Percentiles rank a stretch among this genome's conserved stretches.
Evolutionary conservation across 2,888 invertebrate genomes (phyloP).

Genomic region (Scaeva pyrastri): DNA sequence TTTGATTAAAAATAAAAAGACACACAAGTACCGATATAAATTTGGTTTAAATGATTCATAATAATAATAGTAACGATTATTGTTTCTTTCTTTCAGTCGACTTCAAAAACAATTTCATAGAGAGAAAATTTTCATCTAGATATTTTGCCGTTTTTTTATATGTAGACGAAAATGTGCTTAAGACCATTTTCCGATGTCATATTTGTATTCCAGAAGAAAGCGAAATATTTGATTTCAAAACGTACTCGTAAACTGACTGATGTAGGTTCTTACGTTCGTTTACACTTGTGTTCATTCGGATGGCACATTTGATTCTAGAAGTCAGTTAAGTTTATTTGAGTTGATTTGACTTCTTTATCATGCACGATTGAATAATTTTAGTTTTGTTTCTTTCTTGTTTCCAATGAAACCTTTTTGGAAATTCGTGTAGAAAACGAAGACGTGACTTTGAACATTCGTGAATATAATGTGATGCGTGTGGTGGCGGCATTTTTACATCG

Average conservation of each 20-base stretch:
- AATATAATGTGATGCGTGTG: background rate
- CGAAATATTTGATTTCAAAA: no score
- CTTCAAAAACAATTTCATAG: background rate
- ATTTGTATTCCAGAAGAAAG: no score
- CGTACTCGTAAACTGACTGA: no score
- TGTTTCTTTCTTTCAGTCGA: background rate
- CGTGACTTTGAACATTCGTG: background rate
- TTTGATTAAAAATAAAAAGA: slow-evolving; percentile 24
- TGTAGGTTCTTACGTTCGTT: no score
- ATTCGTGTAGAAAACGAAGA: background rate
- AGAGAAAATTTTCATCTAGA: slow-evolving; percentile 1
- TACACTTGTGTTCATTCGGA: background rate
- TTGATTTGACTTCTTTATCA: slow-evolving; percentile 12
- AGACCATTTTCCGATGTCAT: no score
- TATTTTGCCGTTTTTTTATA: no score
- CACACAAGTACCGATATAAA: background rate
- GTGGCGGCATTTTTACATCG: background rate
- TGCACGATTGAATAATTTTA: slow-evolving; percentile 35
- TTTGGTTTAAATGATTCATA: slow-evolving; percentile 16
- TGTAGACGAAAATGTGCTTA: no score
- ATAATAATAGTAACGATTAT: background rate
- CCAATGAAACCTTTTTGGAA: slow-evolving; percentile 1
- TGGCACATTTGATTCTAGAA: slow-evolving; percentile 8
- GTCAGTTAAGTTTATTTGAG: slow-evolving; percentile 12
- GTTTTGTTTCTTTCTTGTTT: background rate